phyloP scores from a whole-genome alignment of 2,113 vertebrate genomes.

The Tenrec ecaudatus region DNA sequence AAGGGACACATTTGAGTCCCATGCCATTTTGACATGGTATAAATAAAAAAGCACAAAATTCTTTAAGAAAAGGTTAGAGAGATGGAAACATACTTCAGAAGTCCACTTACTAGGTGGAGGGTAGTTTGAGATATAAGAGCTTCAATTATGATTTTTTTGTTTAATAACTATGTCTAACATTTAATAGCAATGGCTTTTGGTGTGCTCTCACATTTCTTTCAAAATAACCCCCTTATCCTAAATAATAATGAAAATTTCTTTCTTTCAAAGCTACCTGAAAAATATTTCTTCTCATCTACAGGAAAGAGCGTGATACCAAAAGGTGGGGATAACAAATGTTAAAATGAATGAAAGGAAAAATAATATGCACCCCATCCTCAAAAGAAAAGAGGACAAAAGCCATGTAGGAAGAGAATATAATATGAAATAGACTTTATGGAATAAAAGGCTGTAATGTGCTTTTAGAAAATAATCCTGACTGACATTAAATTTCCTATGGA shows the following conservation, averaged over 20 bases:
- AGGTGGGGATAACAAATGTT: conserved; percentile 4
- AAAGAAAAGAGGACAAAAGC: not conserved
- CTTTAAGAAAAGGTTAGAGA: no score
- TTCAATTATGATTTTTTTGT: no score
- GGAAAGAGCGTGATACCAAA: not conserved
- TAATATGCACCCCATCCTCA: not conserved
- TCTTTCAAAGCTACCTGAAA: conserved; percentile 38
- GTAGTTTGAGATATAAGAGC: no score
- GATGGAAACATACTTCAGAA: no score
- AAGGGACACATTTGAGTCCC: no score
- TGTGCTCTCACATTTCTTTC: not conserved
- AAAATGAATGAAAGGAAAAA: conserved; percentile 28
- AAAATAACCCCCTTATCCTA: conserved; percentile 42
- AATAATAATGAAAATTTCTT: conserved; percentile 4
- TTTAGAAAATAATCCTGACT: not conserved
- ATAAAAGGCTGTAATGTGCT: no score
- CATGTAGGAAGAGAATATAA: conserved; percentile 25
- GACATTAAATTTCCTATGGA: not conserved
- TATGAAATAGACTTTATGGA: not conserved
- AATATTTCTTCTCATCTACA: not conserved
- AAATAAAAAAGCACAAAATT: no score
- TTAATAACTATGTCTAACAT: no score
- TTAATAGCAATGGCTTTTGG: no score
- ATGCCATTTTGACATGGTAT: no score
- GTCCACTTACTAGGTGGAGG: no score